These are phyloP conservation scores for Clusia tigrina DNA, from an alignment of 2,888 invertebrate species.

Conservation along the genomic window DNA sequence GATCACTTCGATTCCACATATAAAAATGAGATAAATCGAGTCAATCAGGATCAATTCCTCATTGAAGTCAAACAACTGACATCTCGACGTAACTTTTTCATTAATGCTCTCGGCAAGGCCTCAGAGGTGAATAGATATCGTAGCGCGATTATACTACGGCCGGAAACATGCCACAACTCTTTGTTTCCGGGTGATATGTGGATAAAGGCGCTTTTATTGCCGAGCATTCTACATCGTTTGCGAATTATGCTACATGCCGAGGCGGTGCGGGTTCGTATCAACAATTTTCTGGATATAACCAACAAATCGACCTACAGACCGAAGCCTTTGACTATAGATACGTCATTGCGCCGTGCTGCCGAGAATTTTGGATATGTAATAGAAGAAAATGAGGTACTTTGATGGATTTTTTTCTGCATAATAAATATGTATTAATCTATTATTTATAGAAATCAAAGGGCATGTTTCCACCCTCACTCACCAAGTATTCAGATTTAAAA, in stretches of 20 bases:
- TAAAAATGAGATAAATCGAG: constrained; percentile 64
- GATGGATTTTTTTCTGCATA: too few relatives aligned
- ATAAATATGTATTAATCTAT: too few relatives aligned
- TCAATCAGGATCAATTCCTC: constrained; percentile 79
- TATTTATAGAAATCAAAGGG: too few relatives aligned
- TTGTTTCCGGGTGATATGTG: constrained; percentile 79
- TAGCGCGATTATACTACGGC: constrained; percentile 76
- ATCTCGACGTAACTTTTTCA: constrained; percentile 58
- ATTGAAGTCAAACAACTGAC: constrained; percentile 75
- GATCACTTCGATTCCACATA: constrained; percentile 83
- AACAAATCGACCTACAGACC: constrained; percentile 52
- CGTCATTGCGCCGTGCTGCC: constrained; percentile 50
- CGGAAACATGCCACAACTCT: constrained; percentile 83
- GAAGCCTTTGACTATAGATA: constrained; percentile 51
- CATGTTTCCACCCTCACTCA: too few relatives aligned
- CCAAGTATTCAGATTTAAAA: too few relatives aligned
- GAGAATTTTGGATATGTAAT: constrained; percentile 47
- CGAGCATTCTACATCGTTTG: constrained; percentile 81
- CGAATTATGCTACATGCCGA: constrained; percentile 60
- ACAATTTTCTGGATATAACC: constrained; percentile 49
- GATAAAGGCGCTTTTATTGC: constrained; percentile 84
- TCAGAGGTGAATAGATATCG: constrained; percentile 53
- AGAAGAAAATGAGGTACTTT: constrained; percentile 42
- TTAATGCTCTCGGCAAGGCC: constrained; percentile 50
- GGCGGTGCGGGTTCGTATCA: constrained; percentile 60